Evolutionary conservation across 2,797 vertebrate genomes (phyloP).

Genomic region (Anableps anableps): DNA sequence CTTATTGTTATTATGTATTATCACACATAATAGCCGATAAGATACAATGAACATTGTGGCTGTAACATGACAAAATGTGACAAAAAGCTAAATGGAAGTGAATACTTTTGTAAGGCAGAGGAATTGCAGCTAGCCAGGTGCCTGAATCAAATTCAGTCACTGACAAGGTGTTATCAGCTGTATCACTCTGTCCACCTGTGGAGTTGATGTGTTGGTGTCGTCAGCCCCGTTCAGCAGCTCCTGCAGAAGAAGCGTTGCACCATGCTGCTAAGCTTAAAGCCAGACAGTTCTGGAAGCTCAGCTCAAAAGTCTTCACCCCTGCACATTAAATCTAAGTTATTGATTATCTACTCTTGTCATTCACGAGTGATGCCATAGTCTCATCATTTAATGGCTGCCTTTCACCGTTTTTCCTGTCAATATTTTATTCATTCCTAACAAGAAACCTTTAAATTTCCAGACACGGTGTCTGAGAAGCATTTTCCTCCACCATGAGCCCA

Average conservation of each 20-base stretch:
- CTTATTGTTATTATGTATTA: not conserved
- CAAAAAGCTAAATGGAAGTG: not conserved
- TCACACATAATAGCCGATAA: not conserved
- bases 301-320: slow-evolving; percentile 62
- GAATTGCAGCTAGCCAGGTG: slow-evolving; percentile 45
- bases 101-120: not conserved
- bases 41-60: not conserved
- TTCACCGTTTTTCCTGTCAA: slow-evolving; percentile 37
- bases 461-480: not conserved
- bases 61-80: not conserved
- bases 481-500: not conserved
- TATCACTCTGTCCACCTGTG: slow-evolving; percentile 64
- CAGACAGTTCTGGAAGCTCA: slow-evolving; percentile 73
- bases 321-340: slow-evolving; percentile 66
- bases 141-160: slow-evolving; percentile 53
- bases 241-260: slow-evolving; percentile 52
- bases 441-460: not conserved
- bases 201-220: slow-evolving; percentile 66
- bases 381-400: slow-evolving; percentile 62
- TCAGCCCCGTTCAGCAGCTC: slow-evolving; percentile 46
- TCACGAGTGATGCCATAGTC: slow-evolving; percentile 61
- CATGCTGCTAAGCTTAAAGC: slow-evolving; percentile 57
- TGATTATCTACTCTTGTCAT: slow-evolving; percentile 66
- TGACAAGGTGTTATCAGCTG: slow-evolving; percentile 61
- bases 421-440: not conserved